Evolutionary conservation across 1,140 invertebrate genomes (phyloP).

Genomic region (Harlomillsia oculata): DNA sequence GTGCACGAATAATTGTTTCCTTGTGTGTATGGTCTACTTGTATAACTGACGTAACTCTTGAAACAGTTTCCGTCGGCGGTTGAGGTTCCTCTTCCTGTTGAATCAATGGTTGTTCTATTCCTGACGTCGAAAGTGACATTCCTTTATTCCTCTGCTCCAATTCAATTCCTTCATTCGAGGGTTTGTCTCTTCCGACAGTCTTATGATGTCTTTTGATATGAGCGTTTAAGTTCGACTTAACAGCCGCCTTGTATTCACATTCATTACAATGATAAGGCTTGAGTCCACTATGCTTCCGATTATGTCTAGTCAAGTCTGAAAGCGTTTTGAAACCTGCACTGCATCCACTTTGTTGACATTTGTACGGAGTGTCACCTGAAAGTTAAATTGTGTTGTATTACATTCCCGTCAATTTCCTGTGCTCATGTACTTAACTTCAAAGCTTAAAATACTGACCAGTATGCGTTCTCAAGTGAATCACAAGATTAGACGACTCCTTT

Average conservation of each 20-base stretch:
- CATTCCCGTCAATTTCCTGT: conserved; percentile 13
- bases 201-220: conserved; percentile 21
- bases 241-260: conserved; percentile 39
- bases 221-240: conserved; percentile 35
- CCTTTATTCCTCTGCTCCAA: neutral
- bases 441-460: conserved; percentile 38
- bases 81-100: neutral
- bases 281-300: conserved; percentile 40
- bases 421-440: neutral
- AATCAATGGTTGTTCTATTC: neutral
- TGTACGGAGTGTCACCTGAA: conserved; percentile 41
- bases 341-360: conserved; percentile 39
- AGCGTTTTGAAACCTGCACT: conserved; percentile 43
- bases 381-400: conserved; percentile 1
- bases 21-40: too few relatives aligned
- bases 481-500: conserved; percentile 43
- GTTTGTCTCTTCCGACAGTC: neutral
- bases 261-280: conserved; percentile 40
- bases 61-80: neutral
- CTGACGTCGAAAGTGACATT: neutral
- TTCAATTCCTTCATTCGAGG: neutral
- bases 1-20: too few relatives aligned
- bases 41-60: too few relatives aligned
- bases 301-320: conserved; percentile 42
- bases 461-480: conserved; percentile 44